A percentile compares a stretch with the other conserved stretches of the same genome.
Conservation (phyloP, 2,888 invertebrate species). For the Drosophila aldrichi region DNA sequence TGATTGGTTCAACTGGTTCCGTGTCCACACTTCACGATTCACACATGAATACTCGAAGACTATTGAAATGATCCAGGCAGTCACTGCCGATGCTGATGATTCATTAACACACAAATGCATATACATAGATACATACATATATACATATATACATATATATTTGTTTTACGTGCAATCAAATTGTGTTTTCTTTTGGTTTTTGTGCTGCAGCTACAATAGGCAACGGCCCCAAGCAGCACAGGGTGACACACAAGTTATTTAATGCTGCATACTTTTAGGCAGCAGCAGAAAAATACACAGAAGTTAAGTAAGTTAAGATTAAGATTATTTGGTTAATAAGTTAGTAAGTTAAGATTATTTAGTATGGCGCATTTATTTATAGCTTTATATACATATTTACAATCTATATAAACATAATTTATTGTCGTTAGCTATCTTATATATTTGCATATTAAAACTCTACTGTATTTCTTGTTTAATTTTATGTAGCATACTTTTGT, state of each 20-base stretch:
- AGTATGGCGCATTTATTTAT: neutral
- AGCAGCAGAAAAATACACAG: neutral
- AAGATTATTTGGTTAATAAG: too few relatives aligned
- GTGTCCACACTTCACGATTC: slow-evolving; percentile 3
- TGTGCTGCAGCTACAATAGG: too few relatives aligned
- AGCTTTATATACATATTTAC: neutral
- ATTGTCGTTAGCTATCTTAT: neutral
- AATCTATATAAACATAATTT: neutral
- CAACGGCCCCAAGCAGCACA: neutral
- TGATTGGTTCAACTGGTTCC: slow-evolving; percentile 27
- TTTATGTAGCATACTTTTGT: slow-evolving; percentile 1
- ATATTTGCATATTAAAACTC: neutral
- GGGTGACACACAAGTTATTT: too few relatives aligned
- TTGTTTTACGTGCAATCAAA: slow-evolving; percentile 16
- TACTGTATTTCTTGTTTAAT: too few relatives aligned
- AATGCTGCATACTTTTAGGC: slow-evolving; percentile 10
- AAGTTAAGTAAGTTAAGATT: too few relatives aligned
- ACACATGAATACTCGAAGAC: neutral
- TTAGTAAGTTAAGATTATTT: too few relatives aligned
- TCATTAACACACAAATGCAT: neutral
- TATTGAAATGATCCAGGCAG: too few relatives aligned
- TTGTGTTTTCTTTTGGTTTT: neutral
- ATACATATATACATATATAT: slow-evolving; percentile 9
- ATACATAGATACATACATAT: slow-evolving; percentile 7
- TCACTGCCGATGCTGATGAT: too few relatives aligned